phyloP scores from a whole-genome alignment of 2,113 vertebrate species.

The Aptenodytes forsteri region DNA sequence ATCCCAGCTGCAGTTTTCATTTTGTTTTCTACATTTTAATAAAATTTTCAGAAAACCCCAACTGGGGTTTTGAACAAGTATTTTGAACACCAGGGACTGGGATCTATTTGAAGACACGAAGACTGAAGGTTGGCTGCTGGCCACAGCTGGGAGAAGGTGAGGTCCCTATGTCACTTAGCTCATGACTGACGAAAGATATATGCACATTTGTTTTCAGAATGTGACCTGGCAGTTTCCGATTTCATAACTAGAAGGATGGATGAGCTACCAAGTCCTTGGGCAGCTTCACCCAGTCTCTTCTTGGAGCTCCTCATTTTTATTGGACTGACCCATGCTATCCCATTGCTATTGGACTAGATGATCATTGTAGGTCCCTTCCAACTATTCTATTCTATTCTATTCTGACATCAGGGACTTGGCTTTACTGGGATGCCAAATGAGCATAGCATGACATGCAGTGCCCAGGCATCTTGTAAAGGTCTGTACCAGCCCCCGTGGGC shows the following conservation, averaged over 20 bases:
- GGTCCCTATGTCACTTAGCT: fast-evolving
- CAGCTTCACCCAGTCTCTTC: neutral
- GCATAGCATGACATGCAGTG: neutral
- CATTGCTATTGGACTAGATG: neutral
- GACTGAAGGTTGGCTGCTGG: neutral
- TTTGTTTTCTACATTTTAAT: neutral
- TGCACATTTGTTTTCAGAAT: neutral
- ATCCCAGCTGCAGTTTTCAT: neutral
- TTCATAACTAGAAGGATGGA: neutral
- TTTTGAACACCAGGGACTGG: neutral
- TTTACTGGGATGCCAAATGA: neutral
- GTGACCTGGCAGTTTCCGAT: neutral
- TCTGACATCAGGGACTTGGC: neutral
- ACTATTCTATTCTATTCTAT: too few species aligned
- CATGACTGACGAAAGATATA: neutral
- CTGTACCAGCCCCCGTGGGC: fast-evolving
- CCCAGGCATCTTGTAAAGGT: neutral
- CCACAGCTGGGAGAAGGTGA: neutral
- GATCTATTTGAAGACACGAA: neutral
- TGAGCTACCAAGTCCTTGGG: neutral
- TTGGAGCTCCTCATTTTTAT: neutral
- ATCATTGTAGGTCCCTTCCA: neutral
- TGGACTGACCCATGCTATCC: fast-evolving
- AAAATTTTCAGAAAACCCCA: neutral
- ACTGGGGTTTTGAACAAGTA: too few species aligned